Evolutionary conservation across 2,113 vertebrate species (phyloP), one percentile per base, ranked within the genome.

Genomic region (Rallus limicola): DNA sequence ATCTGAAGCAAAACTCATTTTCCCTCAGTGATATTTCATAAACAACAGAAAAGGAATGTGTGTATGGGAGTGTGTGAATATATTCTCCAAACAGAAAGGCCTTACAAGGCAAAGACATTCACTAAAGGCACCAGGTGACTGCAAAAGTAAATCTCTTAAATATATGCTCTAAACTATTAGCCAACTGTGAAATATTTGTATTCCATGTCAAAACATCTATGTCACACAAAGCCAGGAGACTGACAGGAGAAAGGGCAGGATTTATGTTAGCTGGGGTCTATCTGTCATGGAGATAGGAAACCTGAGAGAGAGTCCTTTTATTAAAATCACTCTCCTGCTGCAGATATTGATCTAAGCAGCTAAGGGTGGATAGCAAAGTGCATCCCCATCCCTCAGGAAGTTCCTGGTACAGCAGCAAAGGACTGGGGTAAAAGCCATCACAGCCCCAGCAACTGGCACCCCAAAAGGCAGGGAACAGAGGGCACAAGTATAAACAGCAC

Each of bases 271-370:
- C 96, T 90, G 58, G 44, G 89, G 56, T 90, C 95, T 90, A 95
- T 97, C 94, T 95, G 95, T 97, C 97, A 97, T 23, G 24, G 87
- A 97, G 96, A 97, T 96, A 97, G 95, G 92, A 96, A 91, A 93
- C 92, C 95, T 71, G 83, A 90, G 88, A 95, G 72, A 72, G 69
- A 92, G 86, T 50, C 74, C 88, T 97, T 96, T 97, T 96, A 97
- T 97, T 97, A 95, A 95, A 97, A 97, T 97, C 93, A 55, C 82
- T 93, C 93, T 88, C 81, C 75, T 4, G 5, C 91, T 92, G 77
- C 84, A 97, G 96, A 97, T 97, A 97, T 91, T 64, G 96, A 97
- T 97, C 97, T 95, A 29, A 97, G 91, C 92, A 88, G 91, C 93
- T 77, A 31, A 55, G 68, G 89, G 25, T 94, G 95, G 93, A 95